phyloP scores from a whole-genome alignment of 2,797 vertebrate genomes.

The Syngnathus rostellatus region DNA sequence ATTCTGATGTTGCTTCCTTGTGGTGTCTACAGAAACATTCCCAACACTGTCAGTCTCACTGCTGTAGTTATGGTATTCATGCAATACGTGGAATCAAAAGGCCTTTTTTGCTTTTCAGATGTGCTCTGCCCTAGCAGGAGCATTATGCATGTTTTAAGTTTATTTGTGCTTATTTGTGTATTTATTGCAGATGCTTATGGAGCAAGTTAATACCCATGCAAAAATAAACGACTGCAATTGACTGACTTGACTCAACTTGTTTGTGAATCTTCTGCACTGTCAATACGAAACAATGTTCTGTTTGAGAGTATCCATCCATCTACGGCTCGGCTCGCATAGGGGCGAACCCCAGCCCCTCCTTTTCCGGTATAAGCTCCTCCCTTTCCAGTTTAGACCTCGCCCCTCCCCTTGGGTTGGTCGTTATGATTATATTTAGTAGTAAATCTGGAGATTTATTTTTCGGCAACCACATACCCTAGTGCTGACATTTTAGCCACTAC shows the following conservation, averaged over 20 bases:
- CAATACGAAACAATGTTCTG: too few species aligned
- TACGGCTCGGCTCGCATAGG: too few species aligned
- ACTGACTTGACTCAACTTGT: neutral
- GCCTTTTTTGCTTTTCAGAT: slow-evolving; percentile 42
- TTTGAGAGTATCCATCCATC: too few species aligned
- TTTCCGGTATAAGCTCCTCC: too few species aligned
- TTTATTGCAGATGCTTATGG: slow-evolving; percentile 40
- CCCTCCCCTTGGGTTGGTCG: too few species aligned
- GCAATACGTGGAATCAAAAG: slow-evolving; percentile 43
- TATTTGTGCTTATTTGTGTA: slow-evolving; percentile 41
- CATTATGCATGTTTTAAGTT: slow-evolving; percentile 42
- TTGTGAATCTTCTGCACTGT: too few species aligned
- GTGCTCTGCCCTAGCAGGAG: slow-evolving; percentile 43
- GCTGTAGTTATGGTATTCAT: slow-evolving; percentile 50
- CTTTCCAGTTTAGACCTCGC: too few species aligned
- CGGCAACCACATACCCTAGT: too few species aligned
- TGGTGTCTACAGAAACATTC: slow-evolving; percentile 21
- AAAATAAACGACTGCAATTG: slow-evolving; percentile 59
- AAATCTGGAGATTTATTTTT: too few species aligned
- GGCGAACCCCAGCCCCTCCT: too few species aligned
- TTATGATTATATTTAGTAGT: too few species aligned
- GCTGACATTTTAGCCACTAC: too few species aligned
- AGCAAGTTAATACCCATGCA: slow-evolving; percentile 54
- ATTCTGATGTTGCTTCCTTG: neutral
- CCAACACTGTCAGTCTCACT: slow-evolving; percentile 30